Conservation (phyloP, 2,888 invertebrate genomes). For the Gisinianus flammeolus region DNA sequence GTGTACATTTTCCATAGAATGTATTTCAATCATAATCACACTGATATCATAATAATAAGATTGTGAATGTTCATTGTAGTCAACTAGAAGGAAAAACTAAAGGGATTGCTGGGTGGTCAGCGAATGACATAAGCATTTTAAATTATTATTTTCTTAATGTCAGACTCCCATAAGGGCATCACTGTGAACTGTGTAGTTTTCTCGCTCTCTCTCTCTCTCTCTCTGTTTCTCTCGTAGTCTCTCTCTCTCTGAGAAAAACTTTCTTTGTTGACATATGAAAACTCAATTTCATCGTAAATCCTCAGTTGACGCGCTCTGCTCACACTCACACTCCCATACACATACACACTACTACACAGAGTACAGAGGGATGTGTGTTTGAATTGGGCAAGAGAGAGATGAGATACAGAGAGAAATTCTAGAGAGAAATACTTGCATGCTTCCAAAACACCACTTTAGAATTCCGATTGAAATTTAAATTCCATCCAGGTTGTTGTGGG, state of each 20-base stretch:
- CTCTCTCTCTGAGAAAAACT: slow-evolving; percentile 28
- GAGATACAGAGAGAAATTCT: too few species aligned
- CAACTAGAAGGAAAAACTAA: background rate
- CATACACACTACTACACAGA: background rate
- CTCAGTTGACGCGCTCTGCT: slow-evolving; percentile 8
- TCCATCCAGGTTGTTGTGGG: background rate
- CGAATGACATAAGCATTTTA: slow-evolving; percentile 39
- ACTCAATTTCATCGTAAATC: slow-evolving; percentile 36
- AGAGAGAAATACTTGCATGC: too few species aligned
- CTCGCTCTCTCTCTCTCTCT: background rate
- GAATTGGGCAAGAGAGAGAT: background rate
- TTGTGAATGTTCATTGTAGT: background rate
- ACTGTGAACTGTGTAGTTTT: background rate
- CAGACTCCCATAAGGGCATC: slow-evolving; percentile 34
- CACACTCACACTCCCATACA: background rate
- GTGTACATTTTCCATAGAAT: too few species aligned
- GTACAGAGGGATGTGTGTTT: background rate
- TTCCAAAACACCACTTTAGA: background rate
- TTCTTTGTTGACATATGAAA: slow-evolving; percentile 42
- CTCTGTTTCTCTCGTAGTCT: background rate
- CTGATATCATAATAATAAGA: background rate
- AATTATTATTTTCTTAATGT: slow-evolving; percentile 33
- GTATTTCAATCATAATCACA: background rate
- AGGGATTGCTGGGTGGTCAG: slow-evolving; percentile 39
- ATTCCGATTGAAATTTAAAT: too few species aligned